phyloP scores from a whole-genome alignment of 2,113 vertebrate genomes.

The Bettongia penicillata region DNA sequence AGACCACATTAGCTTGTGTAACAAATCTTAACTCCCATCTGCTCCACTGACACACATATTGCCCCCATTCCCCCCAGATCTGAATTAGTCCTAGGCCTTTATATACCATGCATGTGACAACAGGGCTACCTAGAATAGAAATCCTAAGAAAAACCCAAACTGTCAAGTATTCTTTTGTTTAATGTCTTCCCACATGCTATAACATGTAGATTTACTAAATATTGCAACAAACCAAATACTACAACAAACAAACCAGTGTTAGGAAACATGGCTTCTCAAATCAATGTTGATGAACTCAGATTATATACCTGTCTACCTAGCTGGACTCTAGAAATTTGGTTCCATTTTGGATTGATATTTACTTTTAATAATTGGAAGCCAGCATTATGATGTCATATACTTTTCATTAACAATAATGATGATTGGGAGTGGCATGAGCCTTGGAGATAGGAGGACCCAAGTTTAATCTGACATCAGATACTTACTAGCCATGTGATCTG shows the following conservation, averaged over 20 bases:
- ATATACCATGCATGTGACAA: background rate
- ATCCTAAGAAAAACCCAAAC: background rate
- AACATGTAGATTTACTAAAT: background rate
- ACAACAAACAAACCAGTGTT: background rate
- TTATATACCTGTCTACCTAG: background rate
- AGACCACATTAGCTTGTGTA: background rate
- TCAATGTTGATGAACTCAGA: background rate
- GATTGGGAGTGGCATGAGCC: background rate
- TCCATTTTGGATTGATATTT: background rate
- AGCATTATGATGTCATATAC: background rate
- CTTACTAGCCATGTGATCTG: background rate
- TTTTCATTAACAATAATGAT: background rate
- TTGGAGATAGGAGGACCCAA: background rate
- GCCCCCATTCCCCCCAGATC: slow-evolving; percentile 3
- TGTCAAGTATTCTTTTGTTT: background rate
- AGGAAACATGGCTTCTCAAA: background rate
- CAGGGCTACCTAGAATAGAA: background rate
- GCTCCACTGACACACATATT: background rate
- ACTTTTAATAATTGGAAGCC: background rate
- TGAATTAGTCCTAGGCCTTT: slow-evolving; percentile 4
- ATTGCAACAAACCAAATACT: background rate
- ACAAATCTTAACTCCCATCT: slow-evolving; percentile 33
- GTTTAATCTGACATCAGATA: background rate
- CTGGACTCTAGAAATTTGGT: background rate
- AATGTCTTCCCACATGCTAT: background rate